Evolutionary conservation across 2,888 invertebrate genomes (phyloP).

Genomic region (Leucozona laternaria): DNA sequence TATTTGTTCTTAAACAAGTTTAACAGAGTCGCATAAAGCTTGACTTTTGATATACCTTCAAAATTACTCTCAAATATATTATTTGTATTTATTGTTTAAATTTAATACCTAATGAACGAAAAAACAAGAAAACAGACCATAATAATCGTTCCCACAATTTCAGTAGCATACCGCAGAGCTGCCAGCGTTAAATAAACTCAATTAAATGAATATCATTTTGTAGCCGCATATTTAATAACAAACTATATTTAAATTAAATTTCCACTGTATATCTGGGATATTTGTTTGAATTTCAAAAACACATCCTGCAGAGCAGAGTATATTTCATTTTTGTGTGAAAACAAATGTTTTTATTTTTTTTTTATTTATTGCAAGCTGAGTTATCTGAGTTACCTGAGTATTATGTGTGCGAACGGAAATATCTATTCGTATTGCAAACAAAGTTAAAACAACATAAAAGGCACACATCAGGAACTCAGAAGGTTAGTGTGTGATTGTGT

Average conservation of each 20-base stretch:
- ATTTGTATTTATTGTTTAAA: background rate
- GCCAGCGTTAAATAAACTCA: conserved; percentile 50
- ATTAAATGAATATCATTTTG: conserved; percentile 59
- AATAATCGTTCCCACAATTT: conserved; percentile 34
- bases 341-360: too few species aligned
- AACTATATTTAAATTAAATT: conserved; percentile 60
- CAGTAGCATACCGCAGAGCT: conserved; percentile 31
- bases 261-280: conserved; percentile 7
- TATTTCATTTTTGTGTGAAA: conserved; percentile 36
- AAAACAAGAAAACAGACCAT: background rate
- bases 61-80: background rate
- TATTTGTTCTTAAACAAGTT: too few species aligned
- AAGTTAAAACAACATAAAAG: conserved; percentile 30
- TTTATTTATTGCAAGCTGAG: conserved; percentile 29
- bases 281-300: conserved; percentile 34
- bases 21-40: too few species aligned
- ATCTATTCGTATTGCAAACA: conserved; percentile 33
- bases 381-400: background rate
- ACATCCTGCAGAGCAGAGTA: conserved; percentile 23
- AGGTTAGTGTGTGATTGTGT: conserved; percentile 21
- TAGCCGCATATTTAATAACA: conserved; percentile 67
- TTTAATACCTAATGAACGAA: background rate
- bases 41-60: background rate
- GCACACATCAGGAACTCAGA: conserved; percentile 7
- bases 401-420: conserved; percentile 33